phyloP scores from a whole-genome alignment of 2,797 vertebrate genomes.

The Myiotriccus ornatus region DNA sequence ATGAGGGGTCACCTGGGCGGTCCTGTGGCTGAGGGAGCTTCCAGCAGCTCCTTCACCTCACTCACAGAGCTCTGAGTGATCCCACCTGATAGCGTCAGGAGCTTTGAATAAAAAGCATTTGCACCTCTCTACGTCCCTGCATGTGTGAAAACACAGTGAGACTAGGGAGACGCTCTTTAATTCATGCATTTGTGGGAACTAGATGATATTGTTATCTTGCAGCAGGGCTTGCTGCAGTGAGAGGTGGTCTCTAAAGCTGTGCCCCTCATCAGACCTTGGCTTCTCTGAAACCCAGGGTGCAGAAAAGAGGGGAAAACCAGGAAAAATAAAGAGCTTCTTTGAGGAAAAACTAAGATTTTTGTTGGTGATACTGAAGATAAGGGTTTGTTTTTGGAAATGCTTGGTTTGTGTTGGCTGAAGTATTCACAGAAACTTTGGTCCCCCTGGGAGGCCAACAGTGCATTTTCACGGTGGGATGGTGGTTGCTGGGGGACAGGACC shows the following conservation, averaged over 20 bases:
- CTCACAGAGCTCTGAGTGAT: neutral
- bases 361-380: neutral
- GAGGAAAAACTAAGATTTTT: neutral
- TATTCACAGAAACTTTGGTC: neutral
- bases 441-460: neutral
- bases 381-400: neutral
- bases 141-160: neutral
- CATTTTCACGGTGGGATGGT: accelerated
- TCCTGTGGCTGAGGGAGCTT: neutral
- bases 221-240: neutral
- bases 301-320: neutral
- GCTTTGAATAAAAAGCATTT: neutral
- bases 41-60: neutral
- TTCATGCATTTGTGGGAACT: neutral
- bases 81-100: neutral
- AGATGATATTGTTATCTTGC: neutral
- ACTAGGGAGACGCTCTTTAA: neutral
- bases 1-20: neutral
- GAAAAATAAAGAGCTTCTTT: neutral
- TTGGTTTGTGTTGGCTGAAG: neutral
- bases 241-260: neutral
- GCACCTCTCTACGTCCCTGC: neutral
- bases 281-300: neutral
- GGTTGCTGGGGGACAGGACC: neutral
- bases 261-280: neutral